Percentiles rank a stretch among this genome's conserved stretches.
Conservation (phyloP, 2,888 invertebrate genomes). For the Thymelicus lineola region DNA sequence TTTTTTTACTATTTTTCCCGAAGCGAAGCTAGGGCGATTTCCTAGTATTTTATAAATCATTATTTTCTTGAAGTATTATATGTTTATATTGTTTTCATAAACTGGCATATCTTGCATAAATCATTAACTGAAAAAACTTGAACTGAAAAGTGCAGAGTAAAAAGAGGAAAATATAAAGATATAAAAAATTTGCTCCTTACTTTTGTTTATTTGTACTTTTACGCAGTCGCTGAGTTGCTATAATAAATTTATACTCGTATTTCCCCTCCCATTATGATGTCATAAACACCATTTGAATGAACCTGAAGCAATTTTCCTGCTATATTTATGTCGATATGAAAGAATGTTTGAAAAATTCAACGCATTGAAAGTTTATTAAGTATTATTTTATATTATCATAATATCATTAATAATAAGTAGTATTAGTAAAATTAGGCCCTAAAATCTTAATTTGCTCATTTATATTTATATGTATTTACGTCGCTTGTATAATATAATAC, state of each 20-base stretch:
- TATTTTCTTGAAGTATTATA: too few relatives aligned
- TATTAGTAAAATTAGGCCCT: too few relatives aligned
- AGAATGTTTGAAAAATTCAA: too few relatives aligned
- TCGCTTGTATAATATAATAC: too few relatives aligned
- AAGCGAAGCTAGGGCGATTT: too few relatives aligned
- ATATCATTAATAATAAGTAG: too few relatives aligned
- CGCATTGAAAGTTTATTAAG: not conserved
- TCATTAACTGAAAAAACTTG: not conserved
- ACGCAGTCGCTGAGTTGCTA: slow-evolving; percentile 31
- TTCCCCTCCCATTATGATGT: not conserved
- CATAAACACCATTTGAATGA: slow-evolving; percentile 3
- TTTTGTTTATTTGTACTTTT: slow-evolving; percentile 20
- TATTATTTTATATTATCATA: too few relatives aligned
- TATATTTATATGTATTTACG: too few relatives aligned
- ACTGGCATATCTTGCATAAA: not conserved
- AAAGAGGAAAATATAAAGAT: not conserved
- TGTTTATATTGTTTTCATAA: not conserved
- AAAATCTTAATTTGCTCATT: too few relatives aligned
- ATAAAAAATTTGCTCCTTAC: not conserved
- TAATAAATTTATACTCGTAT: slow-evolving; percentile 1
- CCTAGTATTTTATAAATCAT: too few relatives aligned
- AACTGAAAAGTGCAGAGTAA: not conserved
- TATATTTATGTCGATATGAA: too few relatives aligned
- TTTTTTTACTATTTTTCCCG: too few relatives aligned
- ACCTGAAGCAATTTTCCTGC: not conserved